A percentile compares a stretch with the other conserved stretches of the same genome.
Conservation (phyloP, 2,113 vertebrate genomes). For the Cyanistes caeruleus region DNA sequence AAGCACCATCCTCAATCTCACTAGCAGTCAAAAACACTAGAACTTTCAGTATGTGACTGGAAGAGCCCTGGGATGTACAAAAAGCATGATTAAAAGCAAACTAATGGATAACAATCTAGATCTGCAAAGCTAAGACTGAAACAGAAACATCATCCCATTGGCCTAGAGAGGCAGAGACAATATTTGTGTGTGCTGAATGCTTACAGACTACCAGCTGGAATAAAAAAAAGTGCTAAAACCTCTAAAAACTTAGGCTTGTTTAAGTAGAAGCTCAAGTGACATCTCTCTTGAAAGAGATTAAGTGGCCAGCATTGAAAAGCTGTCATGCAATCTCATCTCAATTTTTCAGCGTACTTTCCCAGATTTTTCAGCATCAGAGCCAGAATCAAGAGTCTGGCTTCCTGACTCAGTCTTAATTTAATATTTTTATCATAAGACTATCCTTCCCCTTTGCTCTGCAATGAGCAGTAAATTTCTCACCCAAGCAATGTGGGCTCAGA, state of each 20-base stretch:
- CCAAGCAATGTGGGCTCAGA: not conserved
- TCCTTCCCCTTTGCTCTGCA: slow-evolving; percentile 10
- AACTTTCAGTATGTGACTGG: not conserved
- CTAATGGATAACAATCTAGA: not conserved
- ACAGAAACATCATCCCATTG: not conserved
- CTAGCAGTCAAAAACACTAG: not conserved
- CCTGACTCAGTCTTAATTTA: not conserved
- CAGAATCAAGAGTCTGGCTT: not conserved
- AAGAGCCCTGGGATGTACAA: not conserved
- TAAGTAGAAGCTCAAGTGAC: not conserved
- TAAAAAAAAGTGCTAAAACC: not conserved
- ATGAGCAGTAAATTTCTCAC: not conserved
- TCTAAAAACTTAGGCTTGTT: not conserved
- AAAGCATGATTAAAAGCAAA: not conserved
- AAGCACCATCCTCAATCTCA: not conserved
- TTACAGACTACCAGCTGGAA: not conserved
- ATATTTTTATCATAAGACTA: not conserved
- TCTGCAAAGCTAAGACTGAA: not conserved
- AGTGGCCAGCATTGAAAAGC: not conserved
- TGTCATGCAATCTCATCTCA: not conserved
- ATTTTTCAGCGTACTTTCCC: not conserved
- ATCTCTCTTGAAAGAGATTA: not conserved
- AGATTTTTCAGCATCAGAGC: not conserved
- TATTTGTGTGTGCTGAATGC: not conserved
- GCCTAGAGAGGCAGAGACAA: not conserved